phyloP scores from a whole-genome alignment of 2,888 invertebrate genomes.

The Eupeodes luniger region DNA sequence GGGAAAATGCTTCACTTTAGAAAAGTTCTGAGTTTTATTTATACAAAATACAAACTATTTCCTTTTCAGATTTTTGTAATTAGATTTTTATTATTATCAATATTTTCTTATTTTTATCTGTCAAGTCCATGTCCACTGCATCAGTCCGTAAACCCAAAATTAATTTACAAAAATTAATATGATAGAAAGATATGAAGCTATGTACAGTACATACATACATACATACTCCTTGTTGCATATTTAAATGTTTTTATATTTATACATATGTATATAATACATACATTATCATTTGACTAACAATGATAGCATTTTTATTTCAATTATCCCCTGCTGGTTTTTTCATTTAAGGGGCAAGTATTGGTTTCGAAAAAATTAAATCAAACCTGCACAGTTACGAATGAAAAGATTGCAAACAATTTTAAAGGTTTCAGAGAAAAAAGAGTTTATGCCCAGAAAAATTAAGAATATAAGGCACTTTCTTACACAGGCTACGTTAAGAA shows the following conservation, averaged over 20 bases:
- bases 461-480: too few species aligned
- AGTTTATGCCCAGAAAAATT: too few species aligned
- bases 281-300: slow-evolving; percentile 6
- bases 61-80: background rate
- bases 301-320: background rate
- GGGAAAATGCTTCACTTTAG: too few species aligned
- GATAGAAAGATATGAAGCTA: slow-evolving; percentile 5
- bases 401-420: too few species aligned
- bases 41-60: slow-evolving; percentile 1
- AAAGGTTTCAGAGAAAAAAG: too few species aligned
- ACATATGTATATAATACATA: too few species aligned
- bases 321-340: background rate
- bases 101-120: slow-evolving; percentile 1
- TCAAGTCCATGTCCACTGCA: slow-evolving; percentile 10
- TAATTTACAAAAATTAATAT: background rate
- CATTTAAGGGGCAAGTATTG: background rate
- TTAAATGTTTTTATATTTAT: too few species aligned
- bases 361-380: background rate
- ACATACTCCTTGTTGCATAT: background rate
- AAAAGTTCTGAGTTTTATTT: too few species aligned
- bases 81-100: background rate
- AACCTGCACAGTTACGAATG: background rate
- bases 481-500: too few species aligned
- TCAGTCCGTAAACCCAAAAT: slow-evolving; percentile 16
- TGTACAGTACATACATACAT: slow-evolving; percentile 8